phyloP scores from a whole-genome alignment of 2,113 vertebrate genomes.

The Clarias macrocephalus region DNA sequence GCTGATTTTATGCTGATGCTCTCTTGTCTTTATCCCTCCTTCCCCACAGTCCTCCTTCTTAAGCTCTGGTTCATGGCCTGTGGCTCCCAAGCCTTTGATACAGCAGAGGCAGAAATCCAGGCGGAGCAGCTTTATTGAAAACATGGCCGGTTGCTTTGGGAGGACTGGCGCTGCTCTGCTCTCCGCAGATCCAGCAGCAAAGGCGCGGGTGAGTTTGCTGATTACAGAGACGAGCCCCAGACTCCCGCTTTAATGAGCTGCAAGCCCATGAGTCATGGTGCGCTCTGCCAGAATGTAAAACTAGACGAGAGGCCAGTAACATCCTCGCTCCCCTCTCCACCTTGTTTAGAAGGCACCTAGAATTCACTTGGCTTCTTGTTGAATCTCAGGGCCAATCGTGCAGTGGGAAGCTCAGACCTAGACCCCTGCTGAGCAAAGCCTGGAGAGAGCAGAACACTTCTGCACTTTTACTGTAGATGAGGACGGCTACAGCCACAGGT shows the following conservation, averaged over 20 bases:
- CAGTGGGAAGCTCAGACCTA: slow-evolving; percentile 2
- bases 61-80: slow-evolving; percentile 44
- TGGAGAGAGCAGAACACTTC: not conserved
- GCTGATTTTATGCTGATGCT: slow-evolving; percentile 18
- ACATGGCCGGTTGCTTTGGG: slow-evolving; percentile 43
- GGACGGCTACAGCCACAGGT: not conserved
- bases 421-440: slow-evolving; percentile 1
- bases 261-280: slow-evolving; percentile 53
- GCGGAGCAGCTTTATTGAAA: slow-evolving; percentile 57
- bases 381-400: not conserved
- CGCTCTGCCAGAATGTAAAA: slow-evolving; percentile 54
- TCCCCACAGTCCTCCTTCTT: slow-evolving; percentile 14
- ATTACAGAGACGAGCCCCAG: slow-evolving; percentile 60
- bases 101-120: slow-evolving; percentile 46
- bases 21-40: slow-evolving; percentile 21
- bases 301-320: slow-evolving; percentile 45
- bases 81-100: slow-evolving; percentile 57
- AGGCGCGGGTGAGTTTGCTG: slow-evolving; percentile 44
- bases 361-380: slow-evolving; percentile 14
- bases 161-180: slow-evolving; percentile 45
- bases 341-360: slow-evolving; percentile 41
- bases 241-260: slow-evolving; percentile 58
- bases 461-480: not conserved
- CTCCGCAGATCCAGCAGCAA: slow-evolving; percentile 49
- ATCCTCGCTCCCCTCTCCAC: slow-evolving; percentile 17